Base-by-base conservation (phyloP, 2,888 invertebrate genomes). In the Galeopsomyia nigrocyanea region DNA sequence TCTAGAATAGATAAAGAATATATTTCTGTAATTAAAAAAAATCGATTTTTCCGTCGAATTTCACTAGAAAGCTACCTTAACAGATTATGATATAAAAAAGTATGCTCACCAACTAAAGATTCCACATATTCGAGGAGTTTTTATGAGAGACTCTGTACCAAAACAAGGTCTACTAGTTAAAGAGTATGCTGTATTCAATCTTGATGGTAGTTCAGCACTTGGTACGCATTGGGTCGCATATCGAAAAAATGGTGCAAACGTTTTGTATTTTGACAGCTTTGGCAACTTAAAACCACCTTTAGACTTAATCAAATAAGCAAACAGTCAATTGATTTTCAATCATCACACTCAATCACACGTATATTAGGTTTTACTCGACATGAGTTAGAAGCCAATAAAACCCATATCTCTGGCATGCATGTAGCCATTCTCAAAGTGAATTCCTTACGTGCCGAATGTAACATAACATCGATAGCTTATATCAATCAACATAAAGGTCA, bases 141-240 rank as follows among this genome's bases (percentile, higher is more conserved):
- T 75, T 58, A 79, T 79, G 78, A 63, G 71, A 63, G 73, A 78
- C 67, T 26, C 13, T 26, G 66, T 79, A 55, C 78, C 77, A 1
- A 64, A n/a, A n/a, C n/a, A n/a, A n/a, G n/a, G n/a, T n/a, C n/a
- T n/a, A n/a, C n/a, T n/a, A n/a, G n/a, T n/a, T n/a, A n/a, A n/a
- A n/a, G 77, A 79, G 71, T 73, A 60, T 2, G 76, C 68, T 5
- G 74, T 77, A 14, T 62, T 80, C 10, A 78, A 80, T 77, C 57
- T 79, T 1, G 78, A 80, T 68, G 69, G 74, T 50, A 55, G 70
- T 31, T 16, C 73, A 16, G 75, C 73, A 10, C 60, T 68, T n/a
- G 78, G 79, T 13, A 80, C 78, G n/a, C 79, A 80, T 62, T 80
- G 78, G 78, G 76, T 77, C 3, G 70, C 76, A 21, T 80, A 79